phyloP scores from a whole-genome alignment of 2,113 vertebrate species.

The Bombycilla garrulus region DNA sequence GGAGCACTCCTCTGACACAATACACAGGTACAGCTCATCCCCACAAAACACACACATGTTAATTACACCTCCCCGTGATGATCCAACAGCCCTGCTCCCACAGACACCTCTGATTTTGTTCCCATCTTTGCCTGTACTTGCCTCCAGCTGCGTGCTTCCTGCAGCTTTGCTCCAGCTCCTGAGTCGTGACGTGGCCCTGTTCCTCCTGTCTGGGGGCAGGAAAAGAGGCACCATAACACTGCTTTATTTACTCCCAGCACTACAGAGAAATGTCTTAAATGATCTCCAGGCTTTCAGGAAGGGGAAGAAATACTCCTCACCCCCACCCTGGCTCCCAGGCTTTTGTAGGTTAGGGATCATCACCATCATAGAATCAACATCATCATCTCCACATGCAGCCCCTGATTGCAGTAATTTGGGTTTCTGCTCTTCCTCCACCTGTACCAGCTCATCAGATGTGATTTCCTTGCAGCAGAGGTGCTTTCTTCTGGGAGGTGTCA shows the following conservation, averaged over 20 bases:
- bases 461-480: neutral
- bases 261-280: neutral
- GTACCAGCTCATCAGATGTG: neutral
- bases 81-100: neutral
- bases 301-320: fast-evolving
- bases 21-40: neutral
- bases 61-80: neutral
- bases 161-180: neutral
- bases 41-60: neutral
- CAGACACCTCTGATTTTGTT: neutral
- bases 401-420: neutral
- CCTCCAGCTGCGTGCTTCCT: neutral
- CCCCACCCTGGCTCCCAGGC: neutral
- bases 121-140: neutral
- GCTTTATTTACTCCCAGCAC: neutral
- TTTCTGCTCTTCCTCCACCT: neutral
- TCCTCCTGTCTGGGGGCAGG: neutral
- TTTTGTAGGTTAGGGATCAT: neutral
- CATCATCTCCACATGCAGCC: neutral
- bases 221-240: neutral
- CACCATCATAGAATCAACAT: neutral
- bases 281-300: fast-evolving
- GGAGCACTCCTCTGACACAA: neutral
- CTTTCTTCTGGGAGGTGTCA: neutral
- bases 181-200: fast-evolving